A percentile compares a stretch with the other conserved stretches of the same genome.
Conservation (phyloP, 2,888 invertebrate genomes). For the Unio delphinus region DNA sequence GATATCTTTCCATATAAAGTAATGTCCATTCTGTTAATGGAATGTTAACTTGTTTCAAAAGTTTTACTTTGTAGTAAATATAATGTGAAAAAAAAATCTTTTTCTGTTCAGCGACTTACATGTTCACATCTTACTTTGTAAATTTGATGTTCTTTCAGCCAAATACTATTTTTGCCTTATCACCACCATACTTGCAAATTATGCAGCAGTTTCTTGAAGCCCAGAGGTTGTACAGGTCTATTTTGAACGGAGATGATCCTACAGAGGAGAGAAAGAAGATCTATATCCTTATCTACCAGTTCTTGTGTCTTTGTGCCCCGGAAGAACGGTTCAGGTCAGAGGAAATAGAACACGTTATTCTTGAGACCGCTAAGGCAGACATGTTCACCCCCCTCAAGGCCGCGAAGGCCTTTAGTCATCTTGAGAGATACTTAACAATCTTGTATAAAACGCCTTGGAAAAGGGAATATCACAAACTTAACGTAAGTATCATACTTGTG, state of each 20-base stretch:
- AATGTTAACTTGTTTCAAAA: too few species aligned
- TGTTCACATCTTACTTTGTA: too few species aligned
- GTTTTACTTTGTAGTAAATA: too few species aligned
- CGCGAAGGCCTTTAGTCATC: slow-evolving; percentile 34
- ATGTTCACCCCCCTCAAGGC: slow-evolving; percentile 37
- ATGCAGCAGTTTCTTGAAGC: too few species aligned
- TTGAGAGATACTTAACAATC: slow-evolving; percentile 42
- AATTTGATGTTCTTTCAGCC: too few species aligned
- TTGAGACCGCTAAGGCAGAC: slow-evolving; percentile 9
- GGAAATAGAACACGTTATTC: slow-evolving; percentile 23
- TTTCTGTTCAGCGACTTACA: too few species aligned
- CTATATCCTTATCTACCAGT: slow-evolving; percentile 16
- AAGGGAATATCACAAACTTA: slow-evolving; percentile 39
- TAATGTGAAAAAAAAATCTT: too few species aligned
- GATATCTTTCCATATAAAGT: too few species aligned
- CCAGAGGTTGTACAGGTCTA: too few species aligned
- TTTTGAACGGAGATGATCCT: neutral
- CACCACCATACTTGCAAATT: too few species aligned
- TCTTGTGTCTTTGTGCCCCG: slow-evolving; percentile 17
- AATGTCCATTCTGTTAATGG: too few species aligned
- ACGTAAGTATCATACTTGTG: slow-evolving; percentile 27
- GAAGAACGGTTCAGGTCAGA: slow-evolving; percentile 15
- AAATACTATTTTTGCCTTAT: too few species aligned
- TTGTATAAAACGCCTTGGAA: slow-evolving; percentile 49
- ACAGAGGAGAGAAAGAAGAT: slow-evolving; percentile 7